Evolutionary conservation across 2,888 invertebrate species (phyloP), one percentile per base, ranked within the genome.

Genomic region (Gerris lacustris): DNA sequence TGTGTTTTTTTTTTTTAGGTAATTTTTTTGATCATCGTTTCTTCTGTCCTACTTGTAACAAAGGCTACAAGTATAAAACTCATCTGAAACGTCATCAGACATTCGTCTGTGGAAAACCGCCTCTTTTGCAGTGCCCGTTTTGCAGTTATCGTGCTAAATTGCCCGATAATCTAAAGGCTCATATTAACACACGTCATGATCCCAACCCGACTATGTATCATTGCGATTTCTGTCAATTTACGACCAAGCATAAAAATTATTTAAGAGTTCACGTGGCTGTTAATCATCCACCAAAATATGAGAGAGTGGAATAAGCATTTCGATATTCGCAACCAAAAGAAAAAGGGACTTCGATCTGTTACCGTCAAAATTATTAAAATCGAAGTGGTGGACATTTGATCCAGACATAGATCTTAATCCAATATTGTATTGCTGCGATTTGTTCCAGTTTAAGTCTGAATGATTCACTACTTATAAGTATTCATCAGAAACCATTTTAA

Each of bases 61-160:
- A 80, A 9, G 78, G 78, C 0, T 82, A 81, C 75, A 79, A 80
- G 6, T 78, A 80, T 73, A 79, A 80, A 74, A 79, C 80, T 71
- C 81, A 81, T 6, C 76, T 82, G 66, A 79, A 79, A 75, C 80
- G 81, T 0, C 82, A 82, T 75, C 77, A 80, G 77, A 81, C 80
- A 72, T 80, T 81, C 74, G 81, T 80, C 72, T 82, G 81, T 71
- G 81, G 80, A 6, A 78, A 79, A 69, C 31, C 47, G 67, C 15
- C n/a, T 63, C 5, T 63, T 62, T 31, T 69, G 64, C 62, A 66
- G 63, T 15, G 55, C 44, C 43, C 66, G 66, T 6, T 62, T 45
- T 69, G 68, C 18, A 79, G 84, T 76, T 89, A 89, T 82, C 85
- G 86, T 80, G 89, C 79, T 9, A 88, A 82, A 87, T 68, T 70